Evolutionary conservation across 2,113 vertebrate species (phyloP).

Genomic region (Lucifuga dentata): DNA sequence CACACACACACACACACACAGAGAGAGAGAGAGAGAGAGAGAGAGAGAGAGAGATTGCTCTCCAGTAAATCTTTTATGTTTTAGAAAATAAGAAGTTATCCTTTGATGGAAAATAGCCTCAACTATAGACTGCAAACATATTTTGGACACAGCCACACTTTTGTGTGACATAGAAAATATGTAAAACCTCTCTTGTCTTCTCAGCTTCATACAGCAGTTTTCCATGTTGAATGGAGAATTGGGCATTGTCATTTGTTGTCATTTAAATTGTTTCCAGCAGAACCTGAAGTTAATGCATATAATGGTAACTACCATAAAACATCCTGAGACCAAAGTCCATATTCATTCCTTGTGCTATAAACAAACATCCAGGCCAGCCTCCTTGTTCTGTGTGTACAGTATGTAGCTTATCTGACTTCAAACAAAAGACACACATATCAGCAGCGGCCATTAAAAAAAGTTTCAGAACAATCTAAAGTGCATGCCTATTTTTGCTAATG

Average conservation of each 20-base stretch:
- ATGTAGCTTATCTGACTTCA: conserved; percentile 49
- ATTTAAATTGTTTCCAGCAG: conserved; percentile 1
- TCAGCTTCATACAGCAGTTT: neutral
- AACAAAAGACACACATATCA: conserved; percentile 49
- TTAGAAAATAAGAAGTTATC: too few species aligned
- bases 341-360: conserved; percentile 42
- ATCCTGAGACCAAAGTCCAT: conserved; percentile 72
- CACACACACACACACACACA: neutral
- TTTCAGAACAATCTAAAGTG: conserved; percentile 8
- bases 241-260: neutral
- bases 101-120: too few species aligned
- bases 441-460: conserved; percentile 36
- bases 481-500: conserved; percentile 28
- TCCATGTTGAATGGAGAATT: neutral
- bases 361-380: conserved; percentile 53
- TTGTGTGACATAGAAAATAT: too few species aligned
- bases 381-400: conserved; percentile 36
- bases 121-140: too few species aligned
- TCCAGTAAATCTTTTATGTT: too few species aligned
- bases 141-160: too few species aligned
- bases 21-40: too few species aligned
- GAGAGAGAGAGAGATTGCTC: too few species aligned
- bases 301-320: conserved; percentile 31
- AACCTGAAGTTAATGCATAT: conserved; percentile 12
- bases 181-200: too few species aligned